phyloP scores from a whole-genome alignment of 2,113 vertebrate species.

The Melanostigma gelatinosum region DNA sequence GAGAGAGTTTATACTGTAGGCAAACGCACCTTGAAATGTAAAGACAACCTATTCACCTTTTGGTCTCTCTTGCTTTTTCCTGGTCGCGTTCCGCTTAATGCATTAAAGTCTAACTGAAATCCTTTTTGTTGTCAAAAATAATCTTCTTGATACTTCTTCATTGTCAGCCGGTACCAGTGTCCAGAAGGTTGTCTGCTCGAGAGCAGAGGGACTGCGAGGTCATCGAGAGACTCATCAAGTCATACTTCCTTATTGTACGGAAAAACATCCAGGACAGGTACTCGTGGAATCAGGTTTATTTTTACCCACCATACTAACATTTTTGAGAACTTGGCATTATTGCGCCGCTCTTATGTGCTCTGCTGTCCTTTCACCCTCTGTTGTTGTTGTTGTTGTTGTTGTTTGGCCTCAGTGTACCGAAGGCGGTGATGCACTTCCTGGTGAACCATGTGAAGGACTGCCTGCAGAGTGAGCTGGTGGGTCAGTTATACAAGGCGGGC shows the following conservation, averaged over 20 bases:
- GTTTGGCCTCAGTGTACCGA: constrained; percentile 89
- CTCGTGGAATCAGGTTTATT: background rate
- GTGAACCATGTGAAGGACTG: constrained; percentile 98
- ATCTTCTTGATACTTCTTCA: background rate
- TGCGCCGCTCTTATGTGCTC: background rate
- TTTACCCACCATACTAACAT: background rate
- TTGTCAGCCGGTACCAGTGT: constrained; percentile 94
- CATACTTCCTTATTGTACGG: constrained; percentile 97
- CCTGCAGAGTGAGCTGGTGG: constrained; percentile 98
- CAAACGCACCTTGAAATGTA: no score
- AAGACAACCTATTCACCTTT: background rate
- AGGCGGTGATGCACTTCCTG: constrained; percentile 99
- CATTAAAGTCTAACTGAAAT: background rate
- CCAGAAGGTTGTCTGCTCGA: constrained; percentile 94
- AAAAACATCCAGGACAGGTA: constrained; percentile 99
- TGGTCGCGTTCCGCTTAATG: background rate
- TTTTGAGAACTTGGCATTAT: background rate
- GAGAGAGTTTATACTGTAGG: background rate
- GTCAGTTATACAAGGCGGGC: constrained; percentile 93
- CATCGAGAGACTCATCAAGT: constrained; percentile 98
- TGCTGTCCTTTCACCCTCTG: background rate
- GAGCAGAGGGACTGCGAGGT: constrained; percentile 98
- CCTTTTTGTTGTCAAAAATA: background rate
- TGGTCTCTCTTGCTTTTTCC: background rate
- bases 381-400: background rate